Conservation (phyloP, 2,113 vertebrate species). For the Pithys albifrons region DNA sequence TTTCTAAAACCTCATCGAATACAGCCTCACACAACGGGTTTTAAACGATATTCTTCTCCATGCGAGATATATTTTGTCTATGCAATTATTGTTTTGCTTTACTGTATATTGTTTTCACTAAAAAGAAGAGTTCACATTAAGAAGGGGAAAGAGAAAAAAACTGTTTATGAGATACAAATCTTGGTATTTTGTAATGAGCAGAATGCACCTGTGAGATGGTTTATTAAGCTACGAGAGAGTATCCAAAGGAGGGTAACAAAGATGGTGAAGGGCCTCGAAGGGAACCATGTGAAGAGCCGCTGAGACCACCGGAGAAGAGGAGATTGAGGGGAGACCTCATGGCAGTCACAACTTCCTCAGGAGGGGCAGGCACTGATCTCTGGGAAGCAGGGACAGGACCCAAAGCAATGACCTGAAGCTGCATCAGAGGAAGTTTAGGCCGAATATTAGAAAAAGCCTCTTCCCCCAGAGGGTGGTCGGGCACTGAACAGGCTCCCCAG, state of each 20-base stretch:
- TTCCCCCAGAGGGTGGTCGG: background rate
- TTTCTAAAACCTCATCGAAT: background rate
- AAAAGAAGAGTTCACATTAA: too few species aligned
- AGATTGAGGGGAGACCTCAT: background rate
- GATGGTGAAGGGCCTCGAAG: background rate
- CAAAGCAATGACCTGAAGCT: background rate
- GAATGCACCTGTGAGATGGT: background rate
- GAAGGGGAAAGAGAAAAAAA: background rate
- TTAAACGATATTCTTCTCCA: rapidly evolving
- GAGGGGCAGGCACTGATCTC: background rate
- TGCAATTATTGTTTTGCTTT: rapidly evolving
- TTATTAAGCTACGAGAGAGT: background rate
- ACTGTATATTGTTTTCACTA: background rate
- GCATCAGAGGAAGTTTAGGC: background rate
- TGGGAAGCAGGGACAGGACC: background rate
- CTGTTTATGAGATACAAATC: background rate
- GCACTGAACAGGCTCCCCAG: background rate
- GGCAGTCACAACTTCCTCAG: background rate
- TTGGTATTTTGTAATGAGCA: rapidly evolving
- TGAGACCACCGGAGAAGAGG: background rate
- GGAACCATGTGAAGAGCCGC: background rate
- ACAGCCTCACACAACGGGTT: background rate
- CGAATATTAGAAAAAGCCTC: background rate
- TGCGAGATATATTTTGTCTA: rapidly evolving
- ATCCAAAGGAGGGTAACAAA: background rate